Evolutionary conservation across 1,140 invertebrate species (phyloP).

Genomic region (Aphaenogaster floridana): DNA sequence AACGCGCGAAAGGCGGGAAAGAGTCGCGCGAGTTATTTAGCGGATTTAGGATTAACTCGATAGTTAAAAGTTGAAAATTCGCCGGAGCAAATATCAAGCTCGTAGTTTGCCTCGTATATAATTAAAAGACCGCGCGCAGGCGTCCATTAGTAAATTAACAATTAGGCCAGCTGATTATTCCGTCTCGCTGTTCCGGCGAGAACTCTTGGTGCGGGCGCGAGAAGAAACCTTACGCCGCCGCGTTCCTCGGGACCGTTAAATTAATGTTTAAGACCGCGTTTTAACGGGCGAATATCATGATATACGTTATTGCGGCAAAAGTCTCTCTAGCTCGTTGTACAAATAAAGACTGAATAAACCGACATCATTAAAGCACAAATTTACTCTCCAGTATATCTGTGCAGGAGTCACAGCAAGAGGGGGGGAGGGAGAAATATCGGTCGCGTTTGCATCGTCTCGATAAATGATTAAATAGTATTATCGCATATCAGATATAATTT

Average conservation of each 20-base stretch:
- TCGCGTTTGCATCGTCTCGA: not conserved
- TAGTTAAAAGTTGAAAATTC: constrained; percentile 60
- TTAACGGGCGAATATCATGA: not conserved
- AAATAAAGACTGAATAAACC: constrained; percentile 4
- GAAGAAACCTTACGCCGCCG: constrained; percentile 18
- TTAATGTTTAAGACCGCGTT: constrained; percentile 22
- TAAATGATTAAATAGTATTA: constrained; percentile 17
- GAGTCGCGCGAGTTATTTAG: constrained; percentile 6
- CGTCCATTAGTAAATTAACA: constrained; percentile 73
- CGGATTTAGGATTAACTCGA: constrained; percentile 12
- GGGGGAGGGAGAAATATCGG: not conserved
- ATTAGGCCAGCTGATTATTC: constrained; percentile 69
- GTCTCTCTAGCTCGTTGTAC: not conserved
- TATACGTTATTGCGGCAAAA: constrained; percentile 23
- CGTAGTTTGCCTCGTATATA: constrained; percentile 24
- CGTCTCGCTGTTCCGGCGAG: constrained; percentile 13
- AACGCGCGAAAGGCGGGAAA: not conserved
- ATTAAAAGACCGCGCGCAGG: constrained; percentile 61
- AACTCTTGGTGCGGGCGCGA: not conserved
- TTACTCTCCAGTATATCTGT: not conserved
- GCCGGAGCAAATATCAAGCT: not conserved
- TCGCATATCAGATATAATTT: constrained; percentile 12
- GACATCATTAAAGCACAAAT: not conserved
- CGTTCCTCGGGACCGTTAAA: constrained; percentile 1
- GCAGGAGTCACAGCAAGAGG: not conserved